Base-by-base conservation (phyloP, 1,140 invertebrate species). In the Drosophila lacertosa region DNA sequence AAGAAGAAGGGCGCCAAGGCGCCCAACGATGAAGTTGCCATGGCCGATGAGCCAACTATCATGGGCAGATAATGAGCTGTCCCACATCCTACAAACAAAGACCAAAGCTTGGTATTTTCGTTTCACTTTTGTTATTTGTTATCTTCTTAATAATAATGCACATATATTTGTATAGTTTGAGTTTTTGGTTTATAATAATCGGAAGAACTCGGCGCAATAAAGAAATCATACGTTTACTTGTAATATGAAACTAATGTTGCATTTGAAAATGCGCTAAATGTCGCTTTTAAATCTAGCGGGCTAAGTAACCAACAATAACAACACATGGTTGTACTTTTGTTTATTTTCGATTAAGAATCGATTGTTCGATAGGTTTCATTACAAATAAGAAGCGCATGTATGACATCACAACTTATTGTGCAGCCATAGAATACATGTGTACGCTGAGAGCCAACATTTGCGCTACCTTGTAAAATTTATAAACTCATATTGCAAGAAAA, bases 1-100 rank as follows among this genome's bases (percentile, higher is more conserved):
- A 97, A 97, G 62, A 94, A 95, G 82, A 97, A 97, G 92, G 94
- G 96, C 7, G 94, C 95, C 66, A 96, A 96, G 78, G 95, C 95
- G 5, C 94, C 94, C 0, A 95, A 93, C 16, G 96, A 96, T 72
- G 95, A 96, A 78, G 91, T 96, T 15, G 95, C 95, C 0, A 95
- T 96, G 93, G 96, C 96, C 16, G 96, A 97, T 78, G 96, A 97
- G 84, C 95, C 96, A 0, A 96, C 95, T 13, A 96, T 95, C 67
- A 95, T 97, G 70, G 96, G 96, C 70, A 94, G 96, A 93, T 96
- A 95, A 71, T 37, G 33, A 29, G 6, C 22, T 3, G 16, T n/a
- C 18, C 22, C 16, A 29, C 35, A 40, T 32, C 22, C 42, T 60
- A 53, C 53, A 53, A 75, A 42, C 81, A 88, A 86, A 89, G 82